These are phyloP conservation scores for Ochotona princeps DNA, from an alignment of 2,113 vertebrate genomes.

Conservation along the genomic window DNA sequence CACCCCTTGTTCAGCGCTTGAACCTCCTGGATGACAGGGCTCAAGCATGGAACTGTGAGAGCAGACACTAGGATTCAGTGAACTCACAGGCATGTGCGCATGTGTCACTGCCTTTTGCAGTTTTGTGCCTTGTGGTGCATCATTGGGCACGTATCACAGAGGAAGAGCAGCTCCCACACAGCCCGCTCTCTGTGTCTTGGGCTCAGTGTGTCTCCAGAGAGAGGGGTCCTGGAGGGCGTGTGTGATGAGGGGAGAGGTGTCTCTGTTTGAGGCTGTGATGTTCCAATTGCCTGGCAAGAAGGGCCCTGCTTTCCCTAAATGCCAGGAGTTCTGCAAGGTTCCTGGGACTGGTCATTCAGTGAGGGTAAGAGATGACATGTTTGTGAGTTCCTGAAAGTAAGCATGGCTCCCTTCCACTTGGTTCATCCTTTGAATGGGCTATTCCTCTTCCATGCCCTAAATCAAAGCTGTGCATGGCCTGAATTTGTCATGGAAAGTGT, in stretches of 20 bases:
- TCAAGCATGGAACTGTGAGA: not conserved
- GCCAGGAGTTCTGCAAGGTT: not conserved
- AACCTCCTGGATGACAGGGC: not conserved
- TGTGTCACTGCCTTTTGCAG: not conserved
- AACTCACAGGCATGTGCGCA: too few species aligned
- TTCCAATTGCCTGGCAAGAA: not conserved
- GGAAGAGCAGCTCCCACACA: not conserved
- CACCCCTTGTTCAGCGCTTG: not conserved
- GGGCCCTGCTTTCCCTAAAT: not conserved
- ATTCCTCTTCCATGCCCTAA: not conserved
- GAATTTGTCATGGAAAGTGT: not conserved
- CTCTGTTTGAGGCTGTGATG: not conserved
- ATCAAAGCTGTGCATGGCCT: not conserved
- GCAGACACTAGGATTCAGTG: too few species aligned
- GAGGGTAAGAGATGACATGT: not conserved
- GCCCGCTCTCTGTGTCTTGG: not conserved
- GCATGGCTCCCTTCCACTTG: too few species aligned
- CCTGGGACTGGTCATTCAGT: not conserved
- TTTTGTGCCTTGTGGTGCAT: accelerated
- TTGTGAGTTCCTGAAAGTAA: not conserved
- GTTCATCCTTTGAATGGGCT: accelerated
- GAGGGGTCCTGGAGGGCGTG: not conserved
- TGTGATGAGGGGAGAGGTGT: not conserved
- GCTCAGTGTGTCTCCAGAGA: not conserved
- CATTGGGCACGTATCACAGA: not conserved